Evolutionary conservation across 2,113 vertebrate species (phyloP), one percentile per base, ranked within the genome.

Genomic region (Eclectus roratus): DNA sequence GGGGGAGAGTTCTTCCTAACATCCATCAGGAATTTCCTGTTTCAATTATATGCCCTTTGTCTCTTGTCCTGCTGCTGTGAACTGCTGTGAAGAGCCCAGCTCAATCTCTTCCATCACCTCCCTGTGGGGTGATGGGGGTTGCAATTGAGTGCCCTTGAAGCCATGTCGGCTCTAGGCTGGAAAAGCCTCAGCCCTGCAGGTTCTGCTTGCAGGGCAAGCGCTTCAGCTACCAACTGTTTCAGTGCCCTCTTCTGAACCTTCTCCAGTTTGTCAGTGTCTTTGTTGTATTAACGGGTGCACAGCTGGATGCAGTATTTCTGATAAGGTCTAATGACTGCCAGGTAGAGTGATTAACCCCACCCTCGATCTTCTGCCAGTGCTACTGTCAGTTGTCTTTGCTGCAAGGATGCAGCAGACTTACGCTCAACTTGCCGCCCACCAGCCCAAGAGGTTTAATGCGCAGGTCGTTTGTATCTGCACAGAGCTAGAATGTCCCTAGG

Each of bases 381-480:
- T 74, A 43, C 13, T 6, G 0, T 6, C 7, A 9, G 46, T 50
- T 3, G 2, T 28, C 53, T 35, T 72, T 46, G 35, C 33, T 83
- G 41, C 46, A 47, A 20, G 33, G n/a, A 24, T 46, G 53, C 29
- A 47, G 55, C 27, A 20, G 10, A 37, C 16, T 65, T 66, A 9
- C 7, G 37, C n/a, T 66, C 1, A 1, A n/a, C 27, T 81, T 0
- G 1, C n/a, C 44, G 56, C n/a, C 71, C 28, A 35, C 31, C 8
- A 31, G 17, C n/a, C 21, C 25, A 21, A 10, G 1, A 43, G 17
- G 5, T 71, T 85, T 68, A 68, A 60, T 17, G 44, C 43, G 8
- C 3, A 80, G 15, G 25, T 74, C 0, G 2, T 29, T 72, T 60
- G 23, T 72, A 37, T 31, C 25, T 43, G 37, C 19, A 27, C 20